Evolutionary conservation across 2,113 vertebrate genomes (phyloP), one percentile per base, ranked within the genome.

Genomic region (Eulemur rufifrons): DNA sequence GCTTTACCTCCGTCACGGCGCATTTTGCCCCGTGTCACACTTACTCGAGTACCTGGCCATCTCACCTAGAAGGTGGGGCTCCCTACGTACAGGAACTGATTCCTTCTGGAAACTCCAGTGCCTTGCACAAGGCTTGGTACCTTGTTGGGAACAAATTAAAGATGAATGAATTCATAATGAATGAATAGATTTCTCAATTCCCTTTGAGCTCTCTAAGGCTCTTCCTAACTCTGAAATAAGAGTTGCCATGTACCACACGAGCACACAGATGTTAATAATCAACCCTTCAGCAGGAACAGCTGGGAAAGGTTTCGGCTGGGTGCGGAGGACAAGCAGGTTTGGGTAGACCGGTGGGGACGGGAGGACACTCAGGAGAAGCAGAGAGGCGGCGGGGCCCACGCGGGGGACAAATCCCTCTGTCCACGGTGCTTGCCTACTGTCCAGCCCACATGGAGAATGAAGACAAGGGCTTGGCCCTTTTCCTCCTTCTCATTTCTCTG

Each of bases 181-280:
- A 3, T 59, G 66, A 77, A 32, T 64, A 37, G 14, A 50, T 71
- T n/a, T 85, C 76, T 45, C 11, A 54, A 54, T 83, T 76, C 66
- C 78, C n/a, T 89, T 39, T 18, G 15, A 47, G 64, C 85, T 82
- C 61, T 94, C 54, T 39, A 29, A 56, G 69, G 69, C 25, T 29
- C 42, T 84, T 84, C 42, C 50, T 63, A 69, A 89, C 56, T 92
- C 73, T 94, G 80, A 94, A 95, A 82, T 91, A 71, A 94, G 86
- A 86, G 73, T 74, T 8, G 27, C 45, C 34, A 9, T 32, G 8
- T 52, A n/a, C 77, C 52, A 25, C 1, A 0, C 63, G 71, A 82
- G n/a, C 13, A 34, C 81, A 81, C 27, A 87, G 76, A 87, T 54
- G 52, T 54, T 54, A 54, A 54, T 68, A 71, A 21, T 54, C 86